phyloP scores from a whole-genome alignment of 2,888 invertebrate species.

The Eupithecia tripunctaria region DNA sequence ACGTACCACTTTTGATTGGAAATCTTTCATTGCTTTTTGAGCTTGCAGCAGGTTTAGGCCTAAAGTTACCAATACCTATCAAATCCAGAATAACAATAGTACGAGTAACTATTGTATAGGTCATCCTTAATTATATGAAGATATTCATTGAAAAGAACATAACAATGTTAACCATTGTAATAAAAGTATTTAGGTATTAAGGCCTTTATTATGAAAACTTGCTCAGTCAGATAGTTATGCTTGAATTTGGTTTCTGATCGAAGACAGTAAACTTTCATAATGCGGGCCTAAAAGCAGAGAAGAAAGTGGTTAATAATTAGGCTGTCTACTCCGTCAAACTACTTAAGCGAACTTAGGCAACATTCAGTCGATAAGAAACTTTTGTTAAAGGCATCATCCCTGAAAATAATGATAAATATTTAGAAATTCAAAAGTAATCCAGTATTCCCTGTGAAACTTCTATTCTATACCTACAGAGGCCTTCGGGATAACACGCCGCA shows the following conservation, averaged over 20 bases:
- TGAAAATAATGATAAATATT: not conserved
- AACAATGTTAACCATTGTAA: not conserved
- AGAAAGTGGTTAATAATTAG: not conserved
- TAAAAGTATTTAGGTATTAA: not conserved
- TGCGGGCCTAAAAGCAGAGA: not conserved
- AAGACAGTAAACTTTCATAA: too few species aligned
- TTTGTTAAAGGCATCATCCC: not conserved
- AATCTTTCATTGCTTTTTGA: not conserved
- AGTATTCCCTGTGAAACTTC: conserved; percentile 11
- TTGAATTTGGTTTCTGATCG: too few species aligned
- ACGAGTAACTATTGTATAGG: too few species aligned
- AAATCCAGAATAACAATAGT: not conserved
- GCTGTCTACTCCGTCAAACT: not conserved
- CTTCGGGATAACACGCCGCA: conserved; percentile 5
- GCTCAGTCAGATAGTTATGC: too few species aligned
- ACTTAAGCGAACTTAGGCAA: not conserved
- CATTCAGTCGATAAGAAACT: conserved; percentile 2
- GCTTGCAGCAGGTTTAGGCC: not conserved
- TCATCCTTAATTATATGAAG: not conserved
- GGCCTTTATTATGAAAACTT: too few species aligned
- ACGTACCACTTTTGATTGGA: not conserved
- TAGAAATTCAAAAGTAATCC: conserved; percentile 2
- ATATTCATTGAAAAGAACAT: not conserved
- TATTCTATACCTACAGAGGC: conserved; percentile 4
- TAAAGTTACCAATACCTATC: not conserved